Percentiles rank a stretch among this genome's conserved stretches.
phyloP scores from a whole-genome alignment of 2,797 vertebrate genomes.

The Enteromius trimaculatus region DNA sequence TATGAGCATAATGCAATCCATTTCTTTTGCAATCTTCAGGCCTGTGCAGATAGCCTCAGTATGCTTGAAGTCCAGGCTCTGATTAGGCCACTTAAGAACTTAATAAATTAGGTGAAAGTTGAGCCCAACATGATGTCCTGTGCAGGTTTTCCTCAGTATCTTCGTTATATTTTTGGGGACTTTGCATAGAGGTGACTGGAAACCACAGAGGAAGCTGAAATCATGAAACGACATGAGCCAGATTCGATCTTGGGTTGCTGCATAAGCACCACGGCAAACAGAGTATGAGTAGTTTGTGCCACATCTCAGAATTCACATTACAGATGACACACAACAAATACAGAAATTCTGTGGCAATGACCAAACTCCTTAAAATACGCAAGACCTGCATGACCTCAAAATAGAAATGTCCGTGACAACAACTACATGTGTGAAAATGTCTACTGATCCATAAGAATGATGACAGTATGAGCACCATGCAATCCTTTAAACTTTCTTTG shows the following conservation, averaged over 20 bases:
- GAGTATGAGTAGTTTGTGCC: not conserved
- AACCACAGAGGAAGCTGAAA: not conserved
- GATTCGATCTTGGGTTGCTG: not conserved
- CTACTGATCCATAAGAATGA: conserved; percentile 5
- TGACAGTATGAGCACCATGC: conserved; percentile 9
- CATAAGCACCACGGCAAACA: not conserved
- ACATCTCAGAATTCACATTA: not conserved
- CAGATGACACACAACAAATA: not conserved
- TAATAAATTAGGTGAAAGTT: not conserved
- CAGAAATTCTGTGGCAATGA: not conserved
- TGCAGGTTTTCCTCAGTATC: not conserved
- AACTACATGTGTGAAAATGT: conserved; percentile 23
- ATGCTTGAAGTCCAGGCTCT: not conserved
- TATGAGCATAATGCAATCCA: not conserved
- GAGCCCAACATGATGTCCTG: too few relatives aligned
- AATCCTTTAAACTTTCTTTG: conserved; percentile 2
- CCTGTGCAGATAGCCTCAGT: not conserved
- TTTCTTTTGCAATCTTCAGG: not conserved
- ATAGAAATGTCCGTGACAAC: not conserved
- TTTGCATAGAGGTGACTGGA: not conserved
- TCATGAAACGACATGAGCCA: not conserved
- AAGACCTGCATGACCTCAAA: not conserved
- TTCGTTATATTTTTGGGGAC: not conserved
- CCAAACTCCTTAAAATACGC: not conserved
- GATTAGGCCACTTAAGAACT: not conserved